A percentile compares a stretch with the other conserved stretches of the same genome.
These are phyloP conservation scores for Prunella strophiata DNA, from an alignment of 2,797 vertebrate species.

Conservation along the genomic window DNA sequence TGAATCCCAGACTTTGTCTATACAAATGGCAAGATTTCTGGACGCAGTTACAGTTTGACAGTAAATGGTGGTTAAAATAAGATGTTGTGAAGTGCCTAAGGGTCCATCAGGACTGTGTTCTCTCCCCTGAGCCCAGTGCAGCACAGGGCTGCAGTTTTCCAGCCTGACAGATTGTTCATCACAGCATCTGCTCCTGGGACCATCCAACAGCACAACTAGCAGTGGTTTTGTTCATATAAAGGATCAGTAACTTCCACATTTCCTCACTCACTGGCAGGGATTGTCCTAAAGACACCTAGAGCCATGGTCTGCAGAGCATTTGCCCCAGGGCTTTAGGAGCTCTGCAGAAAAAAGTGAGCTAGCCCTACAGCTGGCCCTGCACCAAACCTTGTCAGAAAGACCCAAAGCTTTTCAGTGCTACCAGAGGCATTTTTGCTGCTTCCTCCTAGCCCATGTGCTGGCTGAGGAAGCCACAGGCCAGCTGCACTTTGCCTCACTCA, in stretches of 20 bases:
- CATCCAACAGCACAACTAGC: not conserved
- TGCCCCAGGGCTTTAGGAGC: not conserved
- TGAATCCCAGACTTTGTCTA: not conserved
- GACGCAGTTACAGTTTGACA: not conserved
- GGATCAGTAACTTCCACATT: not conserved
- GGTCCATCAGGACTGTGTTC: accelerated
- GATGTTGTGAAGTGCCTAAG: not conserved
- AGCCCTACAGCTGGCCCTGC: not conserved
- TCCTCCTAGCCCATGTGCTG: not conserved
- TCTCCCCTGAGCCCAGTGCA: not conserved
- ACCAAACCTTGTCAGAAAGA: not conserved
- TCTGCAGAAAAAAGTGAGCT: not conserved
- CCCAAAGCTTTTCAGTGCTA: not conserved
- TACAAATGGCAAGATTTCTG: not conserved
- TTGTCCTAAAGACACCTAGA: not conserved
- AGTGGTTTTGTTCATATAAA: not conserved
- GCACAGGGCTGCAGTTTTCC: not conserved
- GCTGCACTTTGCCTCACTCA: not conserved
- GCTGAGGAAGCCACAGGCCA: not conserved
- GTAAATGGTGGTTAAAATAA: not conserved
- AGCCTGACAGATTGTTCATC: not conserved
- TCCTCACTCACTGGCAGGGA: not conserved
- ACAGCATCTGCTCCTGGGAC: not conserved
- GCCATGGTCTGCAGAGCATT: not conserved
- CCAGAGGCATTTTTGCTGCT: not conserved